Percentiles rank a stretch among this genome's conserved stretches.
Evolutionary conservation across 2,113 vertebrate genomes (phyloP).

Genomic region (Daphoenositta chrysoptera): DNA sequence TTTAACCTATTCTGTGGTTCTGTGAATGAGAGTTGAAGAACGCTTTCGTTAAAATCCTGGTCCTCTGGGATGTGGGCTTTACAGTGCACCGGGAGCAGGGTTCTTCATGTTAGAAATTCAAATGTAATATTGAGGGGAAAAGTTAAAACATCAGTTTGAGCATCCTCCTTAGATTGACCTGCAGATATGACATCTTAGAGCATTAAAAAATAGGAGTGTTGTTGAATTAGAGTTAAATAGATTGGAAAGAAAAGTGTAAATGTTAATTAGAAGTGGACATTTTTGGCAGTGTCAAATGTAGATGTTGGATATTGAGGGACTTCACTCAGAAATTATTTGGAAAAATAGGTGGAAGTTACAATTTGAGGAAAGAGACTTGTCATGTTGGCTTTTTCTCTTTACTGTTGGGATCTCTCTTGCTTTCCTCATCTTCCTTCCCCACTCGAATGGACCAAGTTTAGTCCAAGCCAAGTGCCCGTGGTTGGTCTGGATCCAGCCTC

Average conservation of each 20-base stretch:
- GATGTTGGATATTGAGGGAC: background rate
- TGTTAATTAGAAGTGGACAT: background rate
- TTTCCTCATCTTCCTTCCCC: background rate
- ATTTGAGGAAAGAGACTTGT: background rate
- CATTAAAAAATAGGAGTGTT: background rate
- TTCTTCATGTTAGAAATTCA: background rate
- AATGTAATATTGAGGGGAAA: background rate
- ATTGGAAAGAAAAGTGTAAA: background rate
- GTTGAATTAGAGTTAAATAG: background rate
- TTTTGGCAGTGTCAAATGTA: background rate
- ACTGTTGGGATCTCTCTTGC: background rate
- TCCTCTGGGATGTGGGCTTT: background rate
- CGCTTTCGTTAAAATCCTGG: background rate
- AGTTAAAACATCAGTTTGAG: background rate
- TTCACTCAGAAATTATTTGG: background rate
- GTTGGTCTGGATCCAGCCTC: background rate
- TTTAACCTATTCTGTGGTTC: background rate
- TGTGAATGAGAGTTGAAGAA: background rate
- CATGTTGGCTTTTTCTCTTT: background rate
- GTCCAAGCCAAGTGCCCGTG: rapidly evolving
- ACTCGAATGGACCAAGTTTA: background rate
- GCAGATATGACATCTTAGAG: background rate
- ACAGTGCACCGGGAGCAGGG: background rate
- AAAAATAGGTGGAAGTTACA: background rate
- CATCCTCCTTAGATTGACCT: background rate